A percentile compares a stretch with the other conserved stretches of the same genome.
Evolutionary conservation across 2,888 invertebrate genomes (phyloP).

Genomic region (Linnaemya vulpina): DNA sequence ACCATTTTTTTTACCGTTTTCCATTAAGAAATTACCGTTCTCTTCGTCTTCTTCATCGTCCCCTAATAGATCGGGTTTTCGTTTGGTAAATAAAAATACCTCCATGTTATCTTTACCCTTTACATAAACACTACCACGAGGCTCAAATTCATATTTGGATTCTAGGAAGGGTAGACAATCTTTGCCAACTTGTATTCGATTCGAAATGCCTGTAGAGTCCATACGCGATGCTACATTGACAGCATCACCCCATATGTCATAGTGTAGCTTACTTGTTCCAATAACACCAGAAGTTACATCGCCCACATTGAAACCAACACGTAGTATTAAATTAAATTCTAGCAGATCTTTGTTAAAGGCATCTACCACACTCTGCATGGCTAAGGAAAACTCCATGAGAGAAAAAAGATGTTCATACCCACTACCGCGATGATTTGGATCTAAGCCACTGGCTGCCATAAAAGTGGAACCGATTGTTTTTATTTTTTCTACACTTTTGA

Average conservation of each 20-base stretch:
- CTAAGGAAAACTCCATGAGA: slow-evolving; percentile 96
- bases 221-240: slow-evolving; percentile 98
- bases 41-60: slow-evolving; percentile 58
- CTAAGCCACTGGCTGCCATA: slow-evolving; percentile 98
- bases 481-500: slow-evolving; percentile 96
- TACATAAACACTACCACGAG: slow-evolving; percentile 96
- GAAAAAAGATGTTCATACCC: slow-evolving; percentile 90
- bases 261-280: slow-evolving; percentile 97
- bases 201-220: slow-evolving; percentile 97
- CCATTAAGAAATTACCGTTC: not conserved
- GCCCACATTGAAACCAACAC: slow-evolving; percentile 96
- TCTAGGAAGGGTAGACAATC: slow-evolving; percentile 88
- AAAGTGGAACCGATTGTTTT: slow-evolving; percentile 98
- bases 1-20: slow-evolving; percentile 47
- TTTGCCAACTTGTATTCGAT: slow-evolving; percentile 92
- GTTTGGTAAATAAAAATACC: slow-evolving; percentile 87
- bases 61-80: slow-evolving; percentile 71
- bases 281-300: slow-evolving; percentile 98
- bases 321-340: slow-evolving; percentile 93
- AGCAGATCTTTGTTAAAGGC: slow-evolving; percentile 95
- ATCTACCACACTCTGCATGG: slow-evolving; percentile 93
- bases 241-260: slow-evolving; percentile 99
- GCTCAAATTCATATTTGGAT: slow-evolving; percentile 92
- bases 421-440: slow-evolving; percentile 89
- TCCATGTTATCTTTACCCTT: slow-evolving; percentile 99